Percentiles rank a stretch among this genome's conserved stretches.
phyloP scores from a whole-genome alignment of 2,888 invertebrate genomes.

The Chalcosyrphus nemorum region DNA sequence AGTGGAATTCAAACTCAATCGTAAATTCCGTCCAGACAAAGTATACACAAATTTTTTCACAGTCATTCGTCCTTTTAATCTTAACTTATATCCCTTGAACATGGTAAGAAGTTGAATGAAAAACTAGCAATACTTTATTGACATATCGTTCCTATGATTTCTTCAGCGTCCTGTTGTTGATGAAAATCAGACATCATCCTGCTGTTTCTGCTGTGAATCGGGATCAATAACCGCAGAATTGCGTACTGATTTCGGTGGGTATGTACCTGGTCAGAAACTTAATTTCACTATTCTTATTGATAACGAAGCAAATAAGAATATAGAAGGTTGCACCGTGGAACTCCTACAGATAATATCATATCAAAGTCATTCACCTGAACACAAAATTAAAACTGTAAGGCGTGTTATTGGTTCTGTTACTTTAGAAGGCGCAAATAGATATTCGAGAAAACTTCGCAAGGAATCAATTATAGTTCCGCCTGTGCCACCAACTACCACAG shows the following conservation, averaged over 20 bases:
- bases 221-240: conserved; percentile 73
- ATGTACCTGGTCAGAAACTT: conserved; percentile 75
- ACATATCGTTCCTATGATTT: not conserved
- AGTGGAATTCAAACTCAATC: conserved; percentile 57
- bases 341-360: conserved; percentile 71
- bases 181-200: conserved; percentile 72
- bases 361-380: conserved; percentile 72
- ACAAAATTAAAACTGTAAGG: conserved; percentile 39
- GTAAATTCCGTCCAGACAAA: conserved; percentile 40
- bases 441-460: conserved; percentile 46
- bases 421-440: conserved; percentile 25
- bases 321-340: conserved; percentile 65
- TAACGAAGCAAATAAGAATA: conserved; percentile 74
- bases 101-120: conserved; percentile 2
- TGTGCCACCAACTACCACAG: conserved; percentile 38
- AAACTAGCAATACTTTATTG: not conserved
- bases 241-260: conserved; percentile 74
- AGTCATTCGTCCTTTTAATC: conserved; percentile 48
- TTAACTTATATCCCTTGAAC: conserved; percentile 49
- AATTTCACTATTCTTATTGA: conserved; percentile 73
- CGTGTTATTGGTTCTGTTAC: not conserved
- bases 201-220: conserved; percentile 74
- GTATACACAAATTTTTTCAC: conserved; percentile 45
- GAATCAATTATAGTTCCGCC: conserved; percentile 45
- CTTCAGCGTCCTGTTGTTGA: conserved; percentile 72